Conservation (phyloP, 2,888 invertebrate genomes). For the Apodemia mormo region DNA sequence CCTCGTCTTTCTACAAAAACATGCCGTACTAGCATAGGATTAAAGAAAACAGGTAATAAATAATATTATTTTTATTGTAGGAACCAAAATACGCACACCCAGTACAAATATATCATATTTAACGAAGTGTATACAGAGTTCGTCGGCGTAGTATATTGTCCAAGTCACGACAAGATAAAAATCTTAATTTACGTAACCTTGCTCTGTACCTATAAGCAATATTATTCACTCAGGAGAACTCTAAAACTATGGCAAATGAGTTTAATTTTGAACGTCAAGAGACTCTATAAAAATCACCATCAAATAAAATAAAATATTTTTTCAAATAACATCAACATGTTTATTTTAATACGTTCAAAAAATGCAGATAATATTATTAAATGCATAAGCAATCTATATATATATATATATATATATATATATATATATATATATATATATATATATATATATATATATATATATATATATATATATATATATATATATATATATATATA, state of each 20-base stretch:
- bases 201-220: constrained; percentile 35
- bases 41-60: too few relatives aligned
- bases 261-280: background rate
- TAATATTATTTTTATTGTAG: too few relatives aligned
- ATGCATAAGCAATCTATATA: too few relatives aligned
- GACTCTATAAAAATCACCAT: background rate
- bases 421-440: too few relatives aligned
- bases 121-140: constrained; percentile 23
- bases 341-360: background rate
- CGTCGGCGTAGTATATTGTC: constrained; percentile 32
- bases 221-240: background rate
- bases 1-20: too few relatives aligned
- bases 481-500: too few relatives aligned
- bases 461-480: too few relatives aligned
- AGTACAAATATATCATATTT: constrained; percentile 23
- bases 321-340: background rate
- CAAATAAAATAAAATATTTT: background rate
- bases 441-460: too few relatives aligned
- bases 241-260: background rate
- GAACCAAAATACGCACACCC: background rate
- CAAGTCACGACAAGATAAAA: constrained; percentile 43
- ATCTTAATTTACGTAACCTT: constrained; percentile 67
- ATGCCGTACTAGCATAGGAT: too few relatives aligned
- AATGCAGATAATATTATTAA: background rate
- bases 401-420: too few relatives aligned